phyloP scores from a whole-genome alignment of 2,113 vertebrate species.

The Hiodon alosoides region DNA sequence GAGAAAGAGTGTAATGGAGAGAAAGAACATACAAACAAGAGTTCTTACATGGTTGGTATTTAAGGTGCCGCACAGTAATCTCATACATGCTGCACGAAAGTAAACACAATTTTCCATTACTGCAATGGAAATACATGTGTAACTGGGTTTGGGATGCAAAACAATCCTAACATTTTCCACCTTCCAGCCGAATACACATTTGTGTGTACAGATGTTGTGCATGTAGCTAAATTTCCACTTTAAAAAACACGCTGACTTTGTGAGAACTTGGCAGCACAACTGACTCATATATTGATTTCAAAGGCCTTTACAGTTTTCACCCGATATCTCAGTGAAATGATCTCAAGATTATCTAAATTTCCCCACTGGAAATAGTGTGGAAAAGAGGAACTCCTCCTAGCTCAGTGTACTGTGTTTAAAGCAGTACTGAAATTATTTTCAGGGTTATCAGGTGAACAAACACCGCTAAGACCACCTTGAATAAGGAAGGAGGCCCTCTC shows the following conservation, averaged over 20 bases:
- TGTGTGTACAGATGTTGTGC: no score
- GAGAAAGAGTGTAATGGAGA: constrained; percentile 20
- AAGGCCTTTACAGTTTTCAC: not conserved
- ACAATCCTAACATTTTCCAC: no score
- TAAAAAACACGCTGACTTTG: constrained; percentile 9
- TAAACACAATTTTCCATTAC: no score
- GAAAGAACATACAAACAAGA: constrained; percentile 11
- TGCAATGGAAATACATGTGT: no score
- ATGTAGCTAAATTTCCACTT: no score
- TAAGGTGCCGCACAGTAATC: not conserved
- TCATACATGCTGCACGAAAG: not conserved
- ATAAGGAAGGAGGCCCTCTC: no score
- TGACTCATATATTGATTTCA: not conserved
- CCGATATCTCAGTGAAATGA: not conserved
- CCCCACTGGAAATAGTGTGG: not conserved
- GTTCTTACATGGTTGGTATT: not conserved
- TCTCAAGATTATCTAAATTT: not conserved
- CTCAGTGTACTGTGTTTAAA: not conserved
- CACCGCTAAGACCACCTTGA: not conserved
- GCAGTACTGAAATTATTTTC: not conserved
- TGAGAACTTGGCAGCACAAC: not conserved
- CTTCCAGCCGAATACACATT: no score
- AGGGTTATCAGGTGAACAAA: not conserved
- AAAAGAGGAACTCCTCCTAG: not conserved
- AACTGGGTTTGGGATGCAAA: no score